Conservation (phyloP, 2,113 vertebrate species). For the Tringa solitaria region DNA sequence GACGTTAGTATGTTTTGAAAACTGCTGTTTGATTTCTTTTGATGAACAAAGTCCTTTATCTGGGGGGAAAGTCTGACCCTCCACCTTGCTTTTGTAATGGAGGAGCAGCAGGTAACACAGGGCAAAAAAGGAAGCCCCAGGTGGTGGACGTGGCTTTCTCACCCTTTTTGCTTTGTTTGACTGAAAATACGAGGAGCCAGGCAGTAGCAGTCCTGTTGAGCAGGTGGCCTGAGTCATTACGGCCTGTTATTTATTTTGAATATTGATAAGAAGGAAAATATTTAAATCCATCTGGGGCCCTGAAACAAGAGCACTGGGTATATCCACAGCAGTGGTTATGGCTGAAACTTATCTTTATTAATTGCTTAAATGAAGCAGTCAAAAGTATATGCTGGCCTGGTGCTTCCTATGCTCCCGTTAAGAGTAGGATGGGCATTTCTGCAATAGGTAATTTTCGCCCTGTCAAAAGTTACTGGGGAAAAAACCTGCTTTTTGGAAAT, state of each 20-base stretch:
- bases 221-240: not conserved
- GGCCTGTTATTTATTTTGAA: not conserved
- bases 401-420: fast-evolving
- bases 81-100: fast-evolving
- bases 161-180: not conserved
- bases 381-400: not conserved
- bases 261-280: not conserved
- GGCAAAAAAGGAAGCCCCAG: not conserved
- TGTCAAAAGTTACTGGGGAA: not conserved
- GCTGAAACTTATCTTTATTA: not conserved
- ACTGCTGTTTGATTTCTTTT: not conserved
- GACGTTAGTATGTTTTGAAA: not conserved
- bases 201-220: not conserved
- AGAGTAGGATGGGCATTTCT: not conserved
- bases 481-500: not conserved
- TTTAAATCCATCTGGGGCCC: not conserved
- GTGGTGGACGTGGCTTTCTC: not conserved
- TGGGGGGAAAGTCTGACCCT: not conserved
- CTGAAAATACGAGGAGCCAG: not conserved
- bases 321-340: not conserved
- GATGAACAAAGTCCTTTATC: not conserved
- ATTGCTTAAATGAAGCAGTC: not conserved
- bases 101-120: not conserved
- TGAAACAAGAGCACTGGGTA: not conserved
- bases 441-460: not conserved